Percentiles rank a stretch among this genome's conserved stretches.
These are phyloP conservation scores for Aradophagus sp. DNA, from an alignment of 1,140 invertebrate genomes.

Conservation along the genomic window DNA sequence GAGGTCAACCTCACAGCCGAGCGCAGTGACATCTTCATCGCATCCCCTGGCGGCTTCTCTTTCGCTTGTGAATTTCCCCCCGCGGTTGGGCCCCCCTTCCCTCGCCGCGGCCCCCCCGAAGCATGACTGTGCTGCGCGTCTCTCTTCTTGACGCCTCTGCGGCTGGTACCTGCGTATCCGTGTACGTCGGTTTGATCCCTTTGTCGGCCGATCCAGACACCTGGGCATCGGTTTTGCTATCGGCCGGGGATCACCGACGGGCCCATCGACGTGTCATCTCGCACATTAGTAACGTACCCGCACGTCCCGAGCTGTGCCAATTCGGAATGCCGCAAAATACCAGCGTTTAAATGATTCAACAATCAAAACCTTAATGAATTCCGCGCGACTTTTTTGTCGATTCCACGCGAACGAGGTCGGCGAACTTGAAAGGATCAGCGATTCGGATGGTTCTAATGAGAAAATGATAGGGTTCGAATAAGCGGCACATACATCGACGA, in stretches of 20 bases:
- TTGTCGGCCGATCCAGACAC: conserved; percentile 54
- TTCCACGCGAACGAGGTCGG: no score
- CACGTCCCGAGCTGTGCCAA: conserved; percentile 37
- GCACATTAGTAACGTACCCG: conserved; percentile 50
- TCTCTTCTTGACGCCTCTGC: conserved; percentile 53
- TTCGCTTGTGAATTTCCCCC: conserved; percentile 43
- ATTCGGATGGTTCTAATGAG: no score
- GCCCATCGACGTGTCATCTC: conserved; percentile 54
- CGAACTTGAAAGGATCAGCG: no score
- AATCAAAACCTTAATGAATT: not conserved
- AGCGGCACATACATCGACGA: no score
- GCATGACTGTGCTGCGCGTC: conserved; percentile 53
- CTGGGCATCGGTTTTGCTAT: conserved; percentile 50
- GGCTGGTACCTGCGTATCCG: conserved; percentile 46
- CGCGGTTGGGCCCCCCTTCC: conserved; percentile 17
- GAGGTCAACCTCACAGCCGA: conserved; percentile 51
- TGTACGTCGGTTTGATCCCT: conserved; percentile 42
- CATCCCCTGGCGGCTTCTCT: conserved; percentile 51
- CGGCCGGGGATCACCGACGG: conserved; percentile 43
- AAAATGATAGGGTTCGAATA: no score
- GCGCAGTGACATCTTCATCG: conserved; percentile 68
- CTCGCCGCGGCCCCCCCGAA: conserved; percentile 25
- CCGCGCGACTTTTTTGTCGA: no score
- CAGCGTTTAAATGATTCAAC: conserved; percentile 26
- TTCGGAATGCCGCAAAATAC: conserved; percentile 47